These are phyloP conservation scores for Hirudo medicinalis DNA, from an alignment of 1,140 invertebrate genomes.

Conservation along the genomic window DNA sequence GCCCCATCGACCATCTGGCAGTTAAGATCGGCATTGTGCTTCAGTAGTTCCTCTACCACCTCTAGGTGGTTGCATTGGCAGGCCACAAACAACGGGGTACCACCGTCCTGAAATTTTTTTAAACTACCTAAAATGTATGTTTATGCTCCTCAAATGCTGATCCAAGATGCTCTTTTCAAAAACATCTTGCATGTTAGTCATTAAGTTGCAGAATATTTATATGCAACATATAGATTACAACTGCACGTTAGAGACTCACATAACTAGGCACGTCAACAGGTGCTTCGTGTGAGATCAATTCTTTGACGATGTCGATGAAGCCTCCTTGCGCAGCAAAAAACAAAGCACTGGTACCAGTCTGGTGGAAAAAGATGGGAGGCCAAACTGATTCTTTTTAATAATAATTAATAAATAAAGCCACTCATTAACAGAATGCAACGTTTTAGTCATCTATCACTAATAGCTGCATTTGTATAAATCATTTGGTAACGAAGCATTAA, in stretches of 20 bases:
- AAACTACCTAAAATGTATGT: slow-evolving; percentile 10
- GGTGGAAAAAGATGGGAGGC: slow-evolving; percentile 23
- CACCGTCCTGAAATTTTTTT: slow-evolving; percentile 58
- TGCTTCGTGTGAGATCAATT: slow-evolving; percentile 62
- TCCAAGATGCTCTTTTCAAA: no score
- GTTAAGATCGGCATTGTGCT: slow-evolving; percentile 65
- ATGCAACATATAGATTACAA: not conserved
- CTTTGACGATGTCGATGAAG: slow-evolving; percentile 62
- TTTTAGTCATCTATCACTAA: not conserved
- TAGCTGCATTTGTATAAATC: no score
- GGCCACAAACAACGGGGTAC: slow-evolving; percentile 75
- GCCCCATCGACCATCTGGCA: slow-evolving; percentile 54
- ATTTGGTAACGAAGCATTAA: not conserved
- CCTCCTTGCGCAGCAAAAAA: slow-evolving; percentile 84
- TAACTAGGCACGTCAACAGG: slow-evolving; percentile 63
- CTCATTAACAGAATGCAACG: not conserved
- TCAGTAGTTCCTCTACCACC: slow-evolving; percentile 65
- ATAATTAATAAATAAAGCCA: slow-evolving; percentile 14
- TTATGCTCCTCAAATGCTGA: no score
- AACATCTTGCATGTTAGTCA: not conserved
- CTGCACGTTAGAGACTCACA: slow-evolving; percentile 41
- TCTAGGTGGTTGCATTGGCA: slow-evolving; percentile 78
- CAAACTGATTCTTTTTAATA: not conserved
- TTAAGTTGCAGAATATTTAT: slow-evolving; percentile 7
- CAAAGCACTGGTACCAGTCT: slow-evolving; percentile 78